Percentiles rank a stretch among this genome's conserved stretches.
Evolutionary conservation across 2,797 vertebrate species (phyloP).

Genomic region (Garrulus glandarius): DNA sequence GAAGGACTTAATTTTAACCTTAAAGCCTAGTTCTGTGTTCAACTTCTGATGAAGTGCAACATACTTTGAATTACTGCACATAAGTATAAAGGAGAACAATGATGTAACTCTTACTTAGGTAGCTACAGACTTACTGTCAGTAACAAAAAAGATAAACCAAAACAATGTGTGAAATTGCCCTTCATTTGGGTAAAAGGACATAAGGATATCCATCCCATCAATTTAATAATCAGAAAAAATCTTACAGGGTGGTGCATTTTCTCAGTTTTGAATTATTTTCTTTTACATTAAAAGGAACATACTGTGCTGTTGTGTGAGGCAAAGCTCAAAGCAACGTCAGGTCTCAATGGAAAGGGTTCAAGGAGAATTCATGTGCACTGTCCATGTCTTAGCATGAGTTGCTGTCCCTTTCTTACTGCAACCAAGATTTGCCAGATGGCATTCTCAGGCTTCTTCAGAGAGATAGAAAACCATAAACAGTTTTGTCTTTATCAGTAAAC

Average conservation of each 20-base stretch:
- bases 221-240: not conserved
- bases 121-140: not conserved
- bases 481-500: not conserved
- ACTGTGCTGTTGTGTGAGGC: not conserved
- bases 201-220: not conserved
- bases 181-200: not conserved
- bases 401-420: not conserved
- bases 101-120: not conserved
- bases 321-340: not conserved
- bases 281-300: not conserved
- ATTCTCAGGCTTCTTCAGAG: not conserved
- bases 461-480: not conserved
- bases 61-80: not conserved
- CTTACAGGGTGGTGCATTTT: not conserved
- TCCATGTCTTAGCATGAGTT: not conserved
- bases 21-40: not conserved
- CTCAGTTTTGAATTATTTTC: not conserved
- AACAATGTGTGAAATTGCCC: not conserved
- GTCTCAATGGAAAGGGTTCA: not conserved
- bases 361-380: not conserved
- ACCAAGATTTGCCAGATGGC: not conserved
- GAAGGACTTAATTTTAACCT: not conserved
- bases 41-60: not conserved
- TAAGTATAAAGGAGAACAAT: not conserved
- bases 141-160: not conserved